A percentile compares a stretch with the other conserved stretches of the same genome.
Conservation (phyloP, 2,888 invertebrate genomes). For the Idaea biselata region DNA sequence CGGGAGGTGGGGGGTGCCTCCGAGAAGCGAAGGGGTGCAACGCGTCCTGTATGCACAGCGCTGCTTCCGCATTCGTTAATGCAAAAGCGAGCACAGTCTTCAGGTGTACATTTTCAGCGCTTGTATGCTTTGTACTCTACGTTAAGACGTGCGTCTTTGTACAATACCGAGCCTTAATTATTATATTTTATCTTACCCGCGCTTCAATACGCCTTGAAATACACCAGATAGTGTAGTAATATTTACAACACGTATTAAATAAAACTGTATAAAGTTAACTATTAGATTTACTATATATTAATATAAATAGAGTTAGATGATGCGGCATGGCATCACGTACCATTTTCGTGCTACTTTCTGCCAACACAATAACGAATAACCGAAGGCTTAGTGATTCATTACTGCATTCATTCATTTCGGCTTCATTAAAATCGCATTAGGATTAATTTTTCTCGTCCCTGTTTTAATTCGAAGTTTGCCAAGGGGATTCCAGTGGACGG, state of each 20-base stretch:
- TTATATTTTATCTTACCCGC: conserved; percentile 68
- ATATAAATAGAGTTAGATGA: conserved; percentile 26
- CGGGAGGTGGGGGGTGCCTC: conserved; percentile 35
- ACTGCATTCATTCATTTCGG: conserved; percentile 76
- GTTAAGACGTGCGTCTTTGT: conserved; percentile 76
- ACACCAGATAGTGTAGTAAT: conserved; percentile 27
- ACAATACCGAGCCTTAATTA: conserved; percentile 70
- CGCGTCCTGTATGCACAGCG: conserved; percentile 78
- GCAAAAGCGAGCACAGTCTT: conserved; percentile 79
- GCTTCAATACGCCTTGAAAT: conserved; percentile 39
- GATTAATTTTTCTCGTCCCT: conserved; percentile 80
- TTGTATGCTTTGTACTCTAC: conserved; percentile 74
- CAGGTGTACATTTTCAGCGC: conserved; percentile 80
- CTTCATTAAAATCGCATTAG: conserved; percentile 81
- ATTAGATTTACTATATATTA: background rate
- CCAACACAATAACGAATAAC: conserved; percentile 59
- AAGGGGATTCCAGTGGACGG: conserved; percentile 69
- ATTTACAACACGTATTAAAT: background rate
- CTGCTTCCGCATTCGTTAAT: conserved; percentile 81
- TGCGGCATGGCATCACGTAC: conserved; percentile 18
- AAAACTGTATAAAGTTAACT: background rate
- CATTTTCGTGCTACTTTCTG: conserved; percentile 45
- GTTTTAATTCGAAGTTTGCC: conserved; percentile 77
- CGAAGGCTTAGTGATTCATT: conserved; percentile 74
- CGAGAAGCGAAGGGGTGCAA: conserved; percentile 52